Evolutionary conservation across 2,113 vertebrate genomes (phyloP).

Genomic region (Laterallus jamaicensis): DNA sequence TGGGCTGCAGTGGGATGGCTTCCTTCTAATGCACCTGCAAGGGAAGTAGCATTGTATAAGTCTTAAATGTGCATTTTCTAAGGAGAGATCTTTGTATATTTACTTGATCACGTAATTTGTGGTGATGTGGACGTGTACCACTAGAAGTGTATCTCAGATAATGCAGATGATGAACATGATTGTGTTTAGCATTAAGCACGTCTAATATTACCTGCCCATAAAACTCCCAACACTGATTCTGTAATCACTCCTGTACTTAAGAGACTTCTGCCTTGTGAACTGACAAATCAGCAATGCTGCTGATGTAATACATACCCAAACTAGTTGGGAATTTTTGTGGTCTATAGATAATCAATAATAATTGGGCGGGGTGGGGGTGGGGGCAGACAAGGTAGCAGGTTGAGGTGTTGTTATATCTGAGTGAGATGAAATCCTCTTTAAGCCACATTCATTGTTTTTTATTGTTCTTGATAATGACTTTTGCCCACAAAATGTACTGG

Average conservation of each 20-base stretch:
- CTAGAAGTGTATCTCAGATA: not conserved
- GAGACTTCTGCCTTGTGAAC: not conserved
- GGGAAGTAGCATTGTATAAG: not conserved
- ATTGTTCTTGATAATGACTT: not conserved
- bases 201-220: not conserved
- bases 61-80: not conserved
- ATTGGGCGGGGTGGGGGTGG: accelerated
- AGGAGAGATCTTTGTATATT: not conserved
- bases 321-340: not conserved
- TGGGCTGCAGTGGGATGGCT: not conserved
- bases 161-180: not conserved
- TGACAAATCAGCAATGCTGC: not conserved
- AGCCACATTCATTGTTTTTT: not conserved
- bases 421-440: not conserved
- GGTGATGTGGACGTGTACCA: not conserved
- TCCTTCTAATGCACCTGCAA: not conserved
- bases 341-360: not conserved
- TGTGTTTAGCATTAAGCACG: not conserved
- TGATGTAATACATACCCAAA: not conserved
- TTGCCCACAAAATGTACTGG: not conserved
- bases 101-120: not conserved
- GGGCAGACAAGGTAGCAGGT: too few relatives aligned
- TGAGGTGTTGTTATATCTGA: not conserved
- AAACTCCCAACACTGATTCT: not conserved
- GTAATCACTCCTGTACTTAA: not conserved